Conservation (phyloP, 2,797 vertebrate species). For the Streptopelia turtur region DNA sequence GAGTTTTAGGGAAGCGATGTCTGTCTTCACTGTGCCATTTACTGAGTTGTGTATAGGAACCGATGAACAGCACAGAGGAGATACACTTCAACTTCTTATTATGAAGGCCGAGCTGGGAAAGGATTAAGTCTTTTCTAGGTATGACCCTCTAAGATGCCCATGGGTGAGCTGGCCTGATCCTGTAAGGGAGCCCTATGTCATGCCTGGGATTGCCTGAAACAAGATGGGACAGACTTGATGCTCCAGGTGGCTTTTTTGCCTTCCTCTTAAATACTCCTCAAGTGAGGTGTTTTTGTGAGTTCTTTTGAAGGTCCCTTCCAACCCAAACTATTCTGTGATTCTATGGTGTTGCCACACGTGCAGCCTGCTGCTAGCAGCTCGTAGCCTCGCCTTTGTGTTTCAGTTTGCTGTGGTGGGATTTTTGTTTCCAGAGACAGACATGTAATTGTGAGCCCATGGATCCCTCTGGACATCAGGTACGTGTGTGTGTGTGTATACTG, state of each 20-base stretch:
- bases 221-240: neutral
- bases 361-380: neutral
- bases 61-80: neutral
- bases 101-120: neutral
- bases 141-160: neutral
- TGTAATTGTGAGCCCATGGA: neutral
- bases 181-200: neutral
- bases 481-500: neutral
- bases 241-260: neutral
- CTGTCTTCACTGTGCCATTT: neutral
- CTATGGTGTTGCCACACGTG: neutral
- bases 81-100: neutral
- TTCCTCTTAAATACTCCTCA: neutral
- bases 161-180: neutral
- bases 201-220: neutral
- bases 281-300: neutral
- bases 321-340: too few species aligned
- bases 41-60: accelerated
- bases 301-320: neutral
- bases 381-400: neutral
- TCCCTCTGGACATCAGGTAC: neutral
- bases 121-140: neutral
- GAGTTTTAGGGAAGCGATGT: neutral
- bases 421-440: constrained; percentile 12
- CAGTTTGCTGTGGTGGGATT: neutral